Conservation (phyloP, 2,888 invertebrate genomes). For the Plagiodera versicolora region DNA sequence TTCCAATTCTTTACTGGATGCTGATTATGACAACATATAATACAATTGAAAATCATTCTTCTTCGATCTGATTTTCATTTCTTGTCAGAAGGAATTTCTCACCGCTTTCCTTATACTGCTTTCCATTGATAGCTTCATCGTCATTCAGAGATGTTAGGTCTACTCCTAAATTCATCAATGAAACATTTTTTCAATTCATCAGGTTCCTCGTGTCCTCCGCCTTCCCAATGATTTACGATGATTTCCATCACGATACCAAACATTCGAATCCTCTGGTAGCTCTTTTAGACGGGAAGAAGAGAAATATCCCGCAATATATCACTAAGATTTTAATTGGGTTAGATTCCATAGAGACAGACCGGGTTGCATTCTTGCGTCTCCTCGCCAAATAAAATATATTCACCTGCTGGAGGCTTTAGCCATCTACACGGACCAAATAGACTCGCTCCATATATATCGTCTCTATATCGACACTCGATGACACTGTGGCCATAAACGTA, state of each 20-base stretch:
- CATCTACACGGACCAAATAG: constrained; percentile 22
- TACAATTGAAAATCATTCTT: too few species aligned
- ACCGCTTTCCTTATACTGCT: too few species aligned
- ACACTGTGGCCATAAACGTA: constrained; percentile 33
- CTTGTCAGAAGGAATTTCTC: too few species aligned
- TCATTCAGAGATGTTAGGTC: too few species aligned
- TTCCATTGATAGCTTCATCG: too few species aligned
- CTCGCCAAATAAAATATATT: constrained; percentile 31
- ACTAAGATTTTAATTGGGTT: constrained; percentile 34
- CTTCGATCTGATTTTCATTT: too few species aligned
- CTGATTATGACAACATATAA: too few species aligned
- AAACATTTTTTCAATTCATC: neutral
- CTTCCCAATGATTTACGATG: neutral
- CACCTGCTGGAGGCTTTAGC: constrained; percentile 23
- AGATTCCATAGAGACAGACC: constrained; percentile 26
- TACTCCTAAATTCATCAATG: neutral
- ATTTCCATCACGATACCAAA: neutral
- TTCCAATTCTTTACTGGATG: too few species aligned
- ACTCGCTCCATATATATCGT: constrained; percentile 27
- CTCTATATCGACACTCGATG: constrained; percentile 33
- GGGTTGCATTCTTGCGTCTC: constrained; percentile 28
- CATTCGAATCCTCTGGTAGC: neutral
- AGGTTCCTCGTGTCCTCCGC: neutral
- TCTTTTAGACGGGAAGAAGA: neutral
- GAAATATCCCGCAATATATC: constrained; percentile 10